These are phyloP conservation scores for Diglossa brunneiventris DNA, from an alignment of 2,113 vertebrate genomes.

Conservation along the genomic window DNA sequence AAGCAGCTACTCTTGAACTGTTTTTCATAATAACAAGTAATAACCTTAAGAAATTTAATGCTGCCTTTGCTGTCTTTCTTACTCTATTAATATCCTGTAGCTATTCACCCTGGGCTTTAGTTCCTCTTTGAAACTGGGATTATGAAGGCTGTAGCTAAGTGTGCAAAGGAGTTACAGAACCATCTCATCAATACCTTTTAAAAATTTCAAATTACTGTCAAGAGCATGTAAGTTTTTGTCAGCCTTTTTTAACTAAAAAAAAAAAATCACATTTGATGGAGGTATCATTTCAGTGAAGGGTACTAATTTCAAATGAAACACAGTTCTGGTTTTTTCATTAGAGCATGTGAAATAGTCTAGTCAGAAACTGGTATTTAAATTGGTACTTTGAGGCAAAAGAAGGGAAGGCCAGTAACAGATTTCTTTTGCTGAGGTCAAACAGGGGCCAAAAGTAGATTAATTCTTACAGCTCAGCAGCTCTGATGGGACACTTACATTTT, in stretches of 20 bases:
- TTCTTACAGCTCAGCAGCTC: conserved; percentile 9
- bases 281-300: background rate
- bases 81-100: conserved; percentile 29
- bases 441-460: conserved; percentile 26
- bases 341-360: background rate
- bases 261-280: background rate
- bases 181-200: background rate
- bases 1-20: background rate
- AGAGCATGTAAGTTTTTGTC: background rate
- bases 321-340: background rate
- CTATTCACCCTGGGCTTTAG: background rate
- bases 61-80: conserved; percentile 61
- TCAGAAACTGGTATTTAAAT: conserved; percentile 11
- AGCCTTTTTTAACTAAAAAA: background rate
- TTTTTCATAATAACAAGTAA: background rate
- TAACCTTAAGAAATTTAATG: conserved; percentile 12
- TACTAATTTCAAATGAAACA: background rate
- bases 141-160: background rate
- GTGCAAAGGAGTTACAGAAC: background rate
- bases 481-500: background rate
- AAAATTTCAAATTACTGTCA: conserved; percentile 37
- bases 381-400: background rate
- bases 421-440: conserved; percentile 11
- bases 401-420: background rate
- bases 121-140: background rate